Evolutionary conservation across 2,888 invertebrate species (phyloP).

Genomic region (Drymonia ruficornis): DNA sequence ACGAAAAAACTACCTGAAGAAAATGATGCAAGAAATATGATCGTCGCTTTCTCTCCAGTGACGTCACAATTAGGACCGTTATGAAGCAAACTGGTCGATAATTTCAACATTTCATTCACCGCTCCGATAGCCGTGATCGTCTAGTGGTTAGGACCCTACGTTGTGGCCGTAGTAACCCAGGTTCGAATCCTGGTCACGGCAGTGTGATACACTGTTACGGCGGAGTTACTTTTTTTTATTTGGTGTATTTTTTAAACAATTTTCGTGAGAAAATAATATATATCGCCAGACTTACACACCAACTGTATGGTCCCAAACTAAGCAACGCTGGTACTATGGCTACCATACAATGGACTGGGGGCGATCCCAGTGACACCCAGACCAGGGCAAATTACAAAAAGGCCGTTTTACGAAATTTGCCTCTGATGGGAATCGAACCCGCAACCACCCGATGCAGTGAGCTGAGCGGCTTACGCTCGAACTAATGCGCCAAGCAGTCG

Average conservation of each 20-base stretch:
- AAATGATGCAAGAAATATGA: background rate
- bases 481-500: no score
- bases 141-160: slow-evolving; percentile 90
- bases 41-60: background rate
- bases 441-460: no score
- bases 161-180: slow-evolving; percentile 91
- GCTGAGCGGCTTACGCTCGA: no score
- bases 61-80: slow-evolving; percentile 1
- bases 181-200: slow-evolving; percentile 90
- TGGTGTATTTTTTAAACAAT: slow-evolving; percentile 8
- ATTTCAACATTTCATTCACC: slow-evolving; percentile 56
- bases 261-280: background rate
- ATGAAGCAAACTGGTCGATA: background rate
- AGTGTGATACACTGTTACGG: slow-evolving; percentile 57
- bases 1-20: slow-evolving; percentile 6
- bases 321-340: no score
- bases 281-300: no score
- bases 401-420: no score
- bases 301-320: no score
- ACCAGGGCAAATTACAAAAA: no score
- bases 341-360: no score
- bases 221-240: slow-evolving; percentile 37
- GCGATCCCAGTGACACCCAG: no score
- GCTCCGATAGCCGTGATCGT: slow-evolving; percentile 87
- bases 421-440: no score